Conservation (phyloP, 2,888 invertebrate genomes). For the Epinotia bilunana region DNA sequence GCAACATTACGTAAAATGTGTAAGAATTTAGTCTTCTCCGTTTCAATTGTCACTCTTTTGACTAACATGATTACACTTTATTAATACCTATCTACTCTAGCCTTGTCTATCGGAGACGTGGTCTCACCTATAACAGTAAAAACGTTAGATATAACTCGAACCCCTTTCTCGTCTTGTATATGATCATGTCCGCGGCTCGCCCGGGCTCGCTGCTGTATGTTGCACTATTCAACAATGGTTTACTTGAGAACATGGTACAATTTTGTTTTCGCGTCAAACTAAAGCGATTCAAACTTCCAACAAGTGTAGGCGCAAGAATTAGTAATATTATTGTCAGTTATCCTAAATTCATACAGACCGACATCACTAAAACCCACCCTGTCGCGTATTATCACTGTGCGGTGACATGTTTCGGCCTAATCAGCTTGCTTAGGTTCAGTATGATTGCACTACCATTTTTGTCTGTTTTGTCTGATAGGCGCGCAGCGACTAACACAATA, state of each 20-base stretch:
- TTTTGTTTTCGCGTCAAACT: constrained; percentile 6
- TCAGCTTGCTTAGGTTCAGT: constrained; percentile 49
- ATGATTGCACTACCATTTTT: constrained; percentile 54
- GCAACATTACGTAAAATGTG: constrained; percentile 81
- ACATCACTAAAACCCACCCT: constrained; percentile 64
- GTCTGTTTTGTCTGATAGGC: constrained; percentile 45
- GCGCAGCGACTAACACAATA: constrained; percentile 49
- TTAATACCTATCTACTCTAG: constrained; percentile 82
- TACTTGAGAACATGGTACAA: constrained; percentile 22
- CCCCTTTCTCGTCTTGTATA: constrained; percentile 56
- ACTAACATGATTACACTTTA: constrained; percentile 77
- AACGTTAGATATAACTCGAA: constrained; percentile 72
- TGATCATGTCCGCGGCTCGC: constrained; percentile 43
- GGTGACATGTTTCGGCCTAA: constrained; percentile 49
- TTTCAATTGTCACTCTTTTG: constrained; percentile 81
- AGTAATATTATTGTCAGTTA: constrained; percentile 80
- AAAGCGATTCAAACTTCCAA: constrained; percentile 51
- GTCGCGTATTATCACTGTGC: constrained; percentile 66
- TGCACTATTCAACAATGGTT: constrained; percentile 10
- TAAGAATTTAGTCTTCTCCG: constrained; percentile 83
- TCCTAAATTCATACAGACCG: constrained; percentile 76
- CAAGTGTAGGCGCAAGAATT: constrained; percentile 61
- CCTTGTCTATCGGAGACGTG: constrained; percentile 80
- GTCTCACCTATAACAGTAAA: constrained; percentile 79
- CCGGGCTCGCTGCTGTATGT: constrained; percentile 4